Evolutionary conservation across 2,113 vertebrate genomes (phyloP).

Genomic region (Eonycteris spelaea): DNA sequence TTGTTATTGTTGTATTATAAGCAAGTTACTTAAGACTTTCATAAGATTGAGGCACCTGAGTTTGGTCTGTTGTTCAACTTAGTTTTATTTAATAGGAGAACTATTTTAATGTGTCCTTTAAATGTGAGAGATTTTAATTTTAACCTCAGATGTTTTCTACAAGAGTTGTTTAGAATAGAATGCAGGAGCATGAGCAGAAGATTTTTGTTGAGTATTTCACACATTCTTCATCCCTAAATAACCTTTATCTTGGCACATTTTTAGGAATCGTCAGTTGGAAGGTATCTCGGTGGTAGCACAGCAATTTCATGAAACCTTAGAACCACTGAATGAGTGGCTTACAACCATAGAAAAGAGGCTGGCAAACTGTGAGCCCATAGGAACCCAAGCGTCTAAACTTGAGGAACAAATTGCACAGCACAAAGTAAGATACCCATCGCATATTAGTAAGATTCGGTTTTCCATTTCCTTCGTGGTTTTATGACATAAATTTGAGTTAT

Average conservation of each 20-base stretch:
- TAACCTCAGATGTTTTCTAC: neutral
- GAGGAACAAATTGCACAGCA: constrained; percentile 94
- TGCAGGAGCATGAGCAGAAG: neutral
- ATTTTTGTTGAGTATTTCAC: neutral
- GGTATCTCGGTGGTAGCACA: constrained; percentile 93
- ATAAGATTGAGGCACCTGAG: neutral
- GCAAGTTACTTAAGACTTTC: neutral
- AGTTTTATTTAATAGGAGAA: neutral
- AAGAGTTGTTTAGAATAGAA: neutral
- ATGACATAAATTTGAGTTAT: constrained; percentile 28
- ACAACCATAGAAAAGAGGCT: constrained; percentile 90
- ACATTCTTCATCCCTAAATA: constrained; percentile 34
- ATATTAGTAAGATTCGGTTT: neutral
- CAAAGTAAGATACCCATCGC: constrained; percentile 86
- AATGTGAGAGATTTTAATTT: neutral
- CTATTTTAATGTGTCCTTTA: neutral
- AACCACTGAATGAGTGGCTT: constrained; percentile 94
- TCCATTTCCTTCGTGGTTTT: constrained; percentile 10
- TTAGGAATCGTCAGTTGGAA: constrained; percentile 94
- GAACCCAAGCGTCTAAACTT: constrained; percentile 92
- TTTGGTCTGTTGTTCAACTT: neutral
- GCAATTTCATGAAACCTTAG: constrained; percentile 95
- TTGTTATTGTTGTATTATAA: neutral
- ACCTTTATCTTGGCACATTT: constrained; percentile 64
- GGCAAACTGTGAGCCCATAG: constrained; percentile 92